Evolutionary conservation across 2,113 vertebrate species (phyloP).

Genomic region (Rallus limicola): DNA sequence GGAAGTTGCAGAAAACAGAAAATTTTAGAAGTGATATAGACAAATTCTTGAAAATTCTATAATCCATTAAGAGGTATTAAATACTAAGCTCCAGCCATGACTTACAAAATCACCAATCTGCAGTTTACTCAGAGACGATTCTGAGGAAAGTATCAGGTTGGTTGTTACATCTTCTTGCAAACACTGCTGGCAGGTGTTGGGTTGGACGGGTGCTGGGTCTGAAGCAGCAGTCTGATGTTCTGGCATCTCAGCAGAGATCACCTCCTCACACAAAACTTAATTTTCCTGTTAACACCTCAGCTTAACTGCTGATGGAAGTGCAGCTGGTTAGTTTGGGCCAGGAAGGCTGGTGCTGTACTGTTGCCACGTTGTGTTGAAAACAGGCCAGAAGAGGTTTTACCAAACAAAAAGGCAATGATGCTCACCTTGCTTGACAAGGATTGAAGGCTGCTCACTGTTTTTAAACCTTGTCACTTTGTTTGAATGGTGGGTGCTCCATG

Average conservation of each 20-base stretch:
- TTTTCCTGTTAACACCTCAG: not conserved
- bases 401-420: not conserved
- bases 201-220: not conserved
- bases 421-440: not conserved
- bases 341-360: not conserved
- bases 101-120: not conserved
- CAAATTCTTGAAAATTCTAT: not conserved
- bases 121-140: not conserved
- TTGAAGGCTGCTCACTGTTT: fast-evolving
- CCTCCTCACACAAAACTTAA: not conserved
- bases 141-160: not conserved
- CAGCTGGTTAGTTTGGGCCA: not conserved
- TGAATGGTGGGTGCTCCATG: not conserved
- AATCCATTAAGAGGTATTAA: not conserved
- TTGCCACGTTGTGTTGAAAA: not conserved
- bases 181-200: not conserved
- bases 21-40: not conserved
- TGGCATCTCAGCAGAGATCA: not conserved
- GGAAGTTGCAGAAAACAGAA: not conserved
- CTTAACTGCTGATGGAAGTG: not conserved
- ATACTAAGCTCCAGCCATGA: not conserved
- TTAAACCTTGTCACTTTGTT: not conserved
- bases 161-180: not conserved
- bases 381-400: not conserved
- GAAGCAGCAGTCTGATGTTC: not conserved